These are phyloP conservation scores for Urechis unicinctus DNA, from an alignment of 2,888 invertebrate species.

Conservation along the genomic window DNA sequence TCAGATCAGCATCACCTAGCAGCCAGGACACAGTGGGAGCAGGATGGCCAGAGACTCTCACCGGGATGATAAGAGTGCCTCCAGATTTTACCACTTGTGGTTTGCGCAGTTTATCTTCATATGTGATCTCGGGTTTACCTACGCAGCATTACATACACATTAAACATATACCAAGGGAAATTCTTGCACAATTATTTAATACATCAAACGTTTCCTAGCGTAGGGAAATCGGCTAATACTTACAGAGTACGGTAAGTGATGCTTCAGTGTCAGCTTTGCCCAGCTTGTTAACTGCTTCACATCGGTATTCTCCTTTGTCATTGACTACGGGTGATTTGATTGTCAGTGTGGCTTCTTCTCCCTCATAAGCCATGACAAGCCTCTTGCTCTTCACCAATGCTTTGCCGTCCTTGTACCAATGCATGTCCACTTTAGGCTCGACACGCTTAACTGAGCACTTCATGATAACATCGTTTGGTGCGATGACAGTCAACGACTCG, in stretches of 20 bases:
- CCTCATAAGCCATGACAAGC: slow-evolving; percentile 39
- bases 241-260: slow-evolving; percentile 38
- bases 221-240: slow-evolving; percentile 18
- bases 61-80: slow-evolving; percentile 13
- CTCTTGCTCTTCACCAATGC: slow-evolving; percentile 37
- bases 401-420: slow-evolving; percentile 38
- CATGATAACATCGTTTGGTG: slow-evolving; percentile 1
- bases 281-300: slow-evolving; percentile 37
- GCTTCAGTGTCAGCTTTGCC: slow-evolving; percentile 40
- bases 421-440: slow-evolving; percentile 6
- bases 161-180: slow-evolving; percentile 1
- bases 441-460: slow-evolving; percentile 9
- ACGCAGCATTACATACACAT: background rate
- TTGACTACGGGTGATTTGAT: slow-evolving; percentile 55
- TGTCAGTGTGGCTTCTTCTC: slow-evolving; percentile 52
- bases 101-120: slow-evolving; percentile 15
- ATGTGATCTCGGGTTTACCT: slow-evolving; percentile 14
- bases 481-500: background rate
- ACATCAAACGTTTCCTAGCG: no score
- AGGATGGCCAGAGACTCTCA: slow-evolving; percentile 17
- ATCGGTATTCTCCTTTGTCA: slow-evolving; percentile 37
- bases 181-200: no score
- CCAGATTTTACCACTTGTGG: slow-evolving; percentile 11
- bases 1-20: slow-evolving; percentile 11
- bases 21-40: slow-evolving; percentile 20